Percentiles rank a stretch among this genome's conserved stretches.
phyloP scores from a whole-genome alignment of 2,797 vertebrate genomes.

The Synaphobranchus kaupii region DNA sequence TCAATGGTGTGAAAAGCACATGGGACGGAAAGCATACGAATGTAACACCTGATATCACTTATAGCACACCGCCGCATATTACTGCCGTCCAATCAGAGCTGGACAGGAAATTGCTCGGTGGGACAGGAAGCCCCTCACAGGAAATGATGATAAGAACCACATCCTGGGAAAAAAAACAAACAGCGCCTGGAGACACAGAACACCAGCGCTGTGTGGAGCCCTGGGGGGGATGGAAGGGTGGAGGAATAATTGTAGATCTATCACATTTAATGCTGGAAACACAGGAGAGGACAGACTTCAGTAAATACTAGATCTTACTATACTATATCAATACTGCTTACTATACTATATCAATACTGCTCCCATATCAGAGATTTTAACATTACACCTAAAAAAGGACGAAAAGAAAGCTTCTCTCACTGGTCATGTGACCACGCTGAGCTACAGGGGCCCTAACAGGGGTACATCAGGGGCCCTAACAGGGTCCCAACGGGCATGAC shows the following conservation, averaged over 20 bases:
- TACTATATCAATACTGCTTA: background rate
- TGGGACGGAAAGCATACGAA: background rate
- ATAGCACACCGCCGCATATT: background rate
- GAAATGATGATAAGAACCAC: conserved; percentile 20
- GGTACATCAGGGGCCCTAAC: too few species aligned
- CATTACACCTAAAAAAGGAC: background rate
- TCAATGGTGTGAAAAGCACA: background rate
- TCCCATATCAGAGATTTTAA: background rate
- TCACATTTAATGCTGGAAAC: too few species aligned
- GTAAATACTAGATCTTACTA: too few species aligned
- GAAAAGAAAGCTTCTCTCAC: background rate
- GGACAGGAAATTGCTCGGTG: background rate
- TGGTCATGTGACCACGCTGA: background rate
- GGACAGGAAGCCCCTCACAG: conserved; percentile 2
- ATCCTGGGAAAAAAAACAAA: conserved; percentile 11
- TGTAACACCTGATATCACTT: background rate
- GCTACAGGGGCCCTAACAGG: too few species aligned
- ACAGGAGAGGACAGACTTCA: background rate
- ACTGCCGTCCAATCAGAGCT: conserved; percentile 7
- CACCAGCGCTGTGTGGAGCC: background rate
- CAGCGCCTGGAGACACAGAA: background rate
- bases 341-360: background rate
- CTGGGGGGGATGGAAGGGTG: background rate
- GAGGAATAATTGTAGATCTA: too few species aligned
- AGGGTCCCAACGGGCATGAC: too few species aligned